A percentile compares a stretch with the other conserved stretches of the same genome.
Evolutionary conservation across 2,888 invertebrate genomes (phyloP).

Genomic region (Lymantria monacha): DNA sequence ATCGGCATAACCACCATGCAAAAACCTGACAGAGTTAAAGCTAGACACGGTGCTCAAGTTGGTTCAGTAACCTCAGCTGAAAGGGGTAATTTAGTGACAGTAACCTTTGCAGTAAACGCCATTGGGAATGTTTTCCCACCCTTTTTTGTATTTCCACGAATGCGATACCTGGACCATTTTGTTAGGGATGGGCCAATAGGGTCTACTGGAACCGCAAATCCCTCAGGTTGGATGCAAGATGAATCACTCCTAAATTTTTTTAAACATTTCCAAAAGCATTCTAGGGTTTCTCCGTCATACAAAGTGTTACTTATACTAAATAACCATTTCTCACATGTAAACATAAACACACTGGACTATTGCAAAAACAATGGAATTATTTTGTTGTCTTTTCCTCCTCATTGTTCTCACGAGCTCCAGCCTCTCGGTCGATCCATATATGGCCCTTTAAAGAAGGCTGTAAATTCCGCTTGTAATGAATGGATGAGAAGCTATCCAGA

Average conservation of each 20-base stretch:
- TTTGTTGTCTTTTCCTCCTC: not conserved
- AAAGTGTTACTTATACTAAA: not conserved
- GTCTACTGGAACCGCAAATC: not conserved
- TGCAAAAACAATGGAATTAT: not conserved
- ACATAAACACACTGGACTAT: not conserved
- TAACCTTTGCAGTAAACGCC: not conserved
- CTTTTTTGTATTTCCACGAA: not conserved
- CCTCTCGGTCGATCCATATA: not conserved
- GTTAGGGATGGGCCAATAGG: not conserved
- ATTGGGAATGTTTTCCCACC: not conserved
- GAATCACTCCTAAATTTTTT: not conserved
- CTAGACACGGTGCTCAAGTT: not conserved
- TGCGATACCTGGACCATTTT: not conserved
- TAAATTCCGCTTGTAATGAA: not conserved
- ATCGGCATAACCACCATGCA: not conserved
- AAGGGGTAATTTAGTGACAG: not conserved
- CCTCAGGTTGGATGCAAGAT: not conserved
- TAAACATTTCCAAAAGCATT: not conserved
- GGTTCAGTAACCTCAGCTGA: not conserved
- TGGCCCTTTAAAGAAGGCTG: not conserved
- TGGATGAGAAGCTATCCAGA: not conserved
- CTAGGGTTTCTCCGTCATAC: not conserved
- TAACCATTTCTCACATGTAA: not conserved
- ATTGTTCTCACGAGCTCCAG: not conserved
- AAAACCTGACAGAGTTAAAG: not conserved